A percentile compares a stretch with the other conserved stretches of the same genome.
These are phyloP conservation scores for Pangasianodon gigas DNA, from an alignment of 2,113 vertebrate species.

Conservation along the genomic window DNA sequence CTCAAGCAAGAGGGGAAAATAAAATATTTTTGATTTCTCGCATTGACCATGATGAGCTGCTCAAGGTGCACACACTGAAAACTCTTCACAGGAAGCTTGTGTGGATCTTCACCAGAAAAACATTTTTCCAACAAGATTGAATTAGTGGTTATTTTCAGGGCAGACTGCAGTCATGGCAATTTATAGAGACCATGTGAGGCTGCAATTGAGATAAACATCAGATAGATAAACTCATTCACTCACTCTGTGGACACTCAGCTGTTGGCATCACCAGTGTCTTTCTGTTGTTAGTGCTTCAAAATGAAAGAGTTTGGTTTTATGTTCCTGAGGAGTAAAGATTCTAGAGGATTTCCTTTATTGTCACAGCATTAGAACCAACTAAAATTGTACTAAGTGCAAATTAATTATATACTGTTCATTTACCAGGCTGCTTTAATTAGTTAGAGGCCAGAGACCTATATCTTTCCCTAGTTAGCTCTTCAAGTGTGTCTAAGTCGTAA, in stretches of 20 bases:
- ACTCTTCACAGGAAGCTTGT: neutral
- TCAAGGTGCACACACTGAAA: neutral
- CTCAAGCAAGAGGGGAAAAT: neutral
- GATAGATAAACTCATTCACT: conserved; percentile 3
- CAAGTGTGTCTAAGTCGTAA: neutral
- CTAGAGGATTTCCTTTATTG: neutral
- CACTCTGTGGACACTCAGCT: neutral
- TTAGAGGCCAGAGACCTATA: neutral
- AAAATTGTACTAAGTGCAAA: neutral
- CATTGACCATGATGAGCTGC: neutral
- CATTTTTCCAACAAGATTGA: conserved; percentile 26
- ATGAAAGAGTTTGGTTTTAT: conserved; percentile 1
- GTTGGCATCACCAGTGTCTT: neutral
- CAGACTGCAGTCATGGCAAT: conserved; percentile 53
- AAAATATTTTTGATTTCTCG: neutral
- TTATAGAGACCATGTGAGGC: conserved; percentile 56
- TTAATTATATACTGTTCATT: neutral
- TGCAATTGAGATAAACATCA: conserved; percentile 12
- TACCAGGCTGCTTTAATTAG: neutral
- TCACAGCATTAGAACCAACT: neutral
- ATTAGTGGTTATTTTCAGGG: conserved; percentile 68
- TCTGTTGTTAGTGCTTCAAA: neutral
- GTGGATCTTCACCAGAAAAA: neutral
- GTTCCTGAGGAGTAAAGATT: neutral
- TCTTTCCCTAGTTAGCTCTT: neutral